Evolutionary conservation across 2,797 vertebrate genomes (phyloP), one percentile per base, ranked within the genome.

Genomic region (Bovichtus diacanthus): DNA sequence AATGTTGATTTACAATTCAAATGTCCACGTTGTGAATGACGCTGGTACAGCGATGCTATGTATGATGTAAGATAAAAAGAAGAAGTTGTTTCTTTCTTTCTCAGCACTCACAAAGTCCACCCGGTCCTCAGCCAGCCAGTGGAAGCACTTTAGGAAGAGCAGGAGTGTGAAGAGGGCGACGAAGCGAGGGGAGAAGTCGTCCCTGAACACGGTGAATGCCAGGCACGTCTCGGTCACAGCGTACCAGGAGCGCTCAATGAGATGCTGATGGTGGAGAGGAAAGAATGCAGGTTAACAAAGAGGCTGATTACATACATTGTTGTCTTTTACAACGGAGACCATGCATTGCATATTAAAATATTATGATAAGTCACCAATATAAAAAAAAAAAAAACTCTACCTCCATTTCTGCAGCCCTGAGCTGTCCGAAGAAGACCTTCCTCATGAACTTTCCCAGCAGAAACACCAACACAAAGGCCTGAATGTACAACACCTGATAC

Each of bases 111-210:
- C 98, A 91, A 98, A 99, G 78, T 99, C 98, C 85, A 99, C 98
- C 0, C 98, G 93, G 90, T 99, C 98, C 89, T 99, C 98, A 0
- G 98, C 97, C 90, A 99, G 88, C 98, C 98, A 99, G 81, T 99
- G 98, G 86, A 99, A 99, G 92, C 98, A 99, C 93, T 99, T 99
- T 70, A 99, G 97, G 93, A 99, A 99, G 82, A 99, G 96, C 9
- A 99, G 96, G 76, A 99, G 96, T n/a, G 98, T 99, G 92, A 99
- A 99, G 68, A 99, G 97, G 3, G 97, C 98, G 0, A 99, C 98
- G 4, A 99, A 99, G 41, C 98, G 97, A 0, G 98, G 98, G 51
- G 98, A 99, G 92, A 99, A 99, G 84, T 99, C 98, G 0, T 99
- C 98, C 72, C 98, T 94, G 93, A 99, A 99, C 60, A 99, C 98